Percentiles rank a stretch among this genome's conserved stretches.
These are phyloP conservation scores for Zaprionus gabonicus DNA, from an alignment of 1,140 invertebrate genomes.

Conservation along the genomic window DNA sequence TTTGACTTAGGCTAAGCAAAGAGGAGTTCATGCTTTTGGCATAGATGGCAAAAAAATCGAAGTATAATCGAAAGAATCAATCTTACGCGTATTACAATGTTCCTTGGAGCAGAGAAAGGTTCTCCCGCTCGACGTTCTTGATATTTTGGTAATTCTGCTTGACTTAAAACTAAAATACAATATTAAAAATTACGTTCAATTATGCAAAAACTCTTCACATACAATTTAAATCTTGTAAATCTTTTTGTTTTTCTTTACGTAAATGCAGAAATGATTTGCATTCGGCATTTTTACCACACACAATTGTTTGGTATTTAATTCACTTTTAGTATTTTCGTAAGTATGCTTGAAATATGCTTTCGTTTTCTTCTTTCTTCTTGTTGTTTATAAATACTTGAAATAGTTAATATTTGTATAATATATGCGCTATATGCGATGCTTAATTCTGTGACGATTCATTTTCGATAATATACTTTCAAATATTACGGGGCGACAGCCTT, in stretches of 20 bases:
- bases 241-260: slow-evolving; percentile 25
- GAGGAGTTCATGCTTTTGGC: slow-evolving; percentile 66
- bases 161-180: slow-evolving; percentile 68
- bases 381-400: slow-evolving; percentile 72
- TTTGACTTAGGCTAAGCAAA: slow-evolving; percentile 76
- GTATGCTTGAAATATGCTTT: slow-evolving; percentile 8
- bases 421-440: slow-evolving; percentile 45
- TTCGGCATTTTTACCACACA: slow-evolving; percentile 37
- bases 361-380: background rate
- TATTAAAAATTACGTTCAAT: slow-evolving; percentile 67
- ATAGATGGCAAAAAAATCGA: slow-evolving; percentile 72
- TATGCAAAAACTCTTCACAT: slow-evolving; percentile 47
- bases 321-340: slow-evolving; percentile 39
- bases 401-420: slow-evolving; percentile 68
- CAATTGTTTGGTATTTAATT: slow-evolving; percentile 31
- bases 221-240: slow-evolving; percentile 34
- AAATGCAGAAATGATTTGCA: slow-evolving; percentile 52
- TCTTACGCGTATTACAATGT: slow-evolving; percentile 21
- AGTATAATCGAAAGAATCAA: slow-evolving; percentile 22
- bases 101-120: background rate
- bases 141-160: slow-evolving; percentile 71
- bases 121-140: slow-evolving; percentile 30
- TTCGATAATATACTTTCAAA: slow-evolving; percentile 30
- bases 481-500: slow-evolving; percentile 28
- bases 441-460: slow-evolving; percentile 35